Evolutionary conservation across 2,113 vertebrate species (phyloP).

Genomic region (Periophthalmus modestus): DNA sequence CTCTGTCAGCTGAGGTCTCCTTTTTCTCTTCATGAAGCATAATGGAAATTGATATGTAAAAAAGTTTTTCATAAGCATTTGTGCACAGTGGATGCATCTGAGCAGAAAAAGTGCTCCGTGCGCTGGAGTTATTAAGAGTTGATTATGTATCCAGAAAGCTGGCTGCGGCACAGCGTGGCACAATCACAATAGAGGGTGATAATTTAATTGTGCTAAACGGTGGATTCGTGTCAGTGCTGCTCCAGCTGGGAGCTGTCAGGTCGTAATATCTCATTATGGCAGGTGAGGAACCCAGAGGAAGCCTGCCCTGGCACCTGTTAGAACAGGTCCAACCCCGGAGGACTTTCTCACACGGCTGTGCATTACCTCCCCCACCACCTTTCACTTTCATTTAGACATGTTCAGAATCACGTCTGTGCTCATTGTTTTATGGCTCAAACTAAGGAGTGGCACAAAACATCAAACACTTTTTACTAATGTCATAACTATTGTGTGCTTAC

Average conservation of each 20-base stretch:
- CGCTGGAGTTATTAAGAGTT: conserved; percentile 50
- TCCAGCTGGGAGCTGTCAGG: conserved; percentile 90
- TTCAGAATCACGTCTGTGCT: background rate
- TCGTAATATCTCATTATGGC: conserved; percentile 86
- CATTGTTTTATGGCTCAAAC: background rate
- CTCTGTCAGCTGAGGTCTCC: conserved; percentile 39
- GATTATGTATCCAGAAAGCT: conserved; percentile 78
- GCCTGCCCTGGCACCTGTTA: conserved; percentile 87
- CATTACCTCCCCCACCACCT: conserved; percentile 11
- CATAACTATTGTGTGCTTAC: background rate
- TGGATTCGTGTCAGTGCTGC: conserved; percentile 86
- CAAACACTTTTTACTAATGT: background rate
- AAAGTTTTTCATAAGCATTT: conserved; percentile 18
- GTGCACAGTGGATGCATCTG: conserved; percentile 17
- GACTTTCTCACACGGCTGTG: conserved; percentile 7
- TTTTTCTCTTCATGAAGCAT: conserved; percentile 42
- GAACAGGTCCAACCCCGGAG: conserved; percentile 71
- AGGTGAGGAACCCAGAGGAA: conserved; percentile 86
- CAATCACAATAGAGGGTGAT: conserved; percentile 92
- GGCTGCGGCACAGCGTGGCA: conserved; percentile 81
- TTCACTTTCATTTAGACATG: conserved; percentile 4
- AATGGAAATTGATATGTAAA: background rate
- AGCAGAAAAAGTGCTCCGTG: conserved; percentile 27
- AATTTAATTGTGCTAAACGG: conserved; percentile 95
- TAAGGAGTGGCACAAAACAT: background rate